Evolutionary conservation across 1,140 invertebrate species (phyloP).

Genomic region (Diploscapter pachys): DNA sequence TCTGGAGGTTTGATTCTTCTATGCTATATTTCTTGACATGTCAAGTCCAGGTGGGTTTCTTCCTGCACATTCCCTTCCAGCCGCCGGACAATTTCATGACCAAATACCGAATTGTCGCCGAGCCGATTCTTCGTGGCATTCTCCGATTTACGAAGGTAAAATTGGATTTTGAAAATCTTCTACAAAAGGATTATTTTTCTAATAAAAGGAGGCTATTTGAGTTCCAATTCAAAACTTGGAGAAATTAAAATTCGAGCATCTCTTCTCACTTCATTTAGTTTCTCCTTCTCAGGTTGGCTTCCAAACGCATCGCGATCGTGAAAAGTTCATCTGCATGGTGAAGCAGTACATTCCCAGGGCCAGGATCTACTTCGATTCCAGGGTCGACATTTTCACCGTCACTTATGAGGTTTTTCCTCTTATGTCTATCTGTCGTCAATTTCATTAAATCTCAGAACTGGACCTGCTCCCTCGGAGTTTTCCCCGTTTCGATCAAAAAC

Average conservation of each 20-base stretch:
- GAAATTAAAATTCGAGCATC: constrained; percentile 19
- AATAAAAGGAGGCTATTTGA: constrained; percentile 4
- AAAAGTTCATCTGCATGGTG: constrained; percentile 51
- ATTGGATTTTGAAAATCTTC: constrained; percentile 23
- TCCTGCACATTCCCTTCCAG: constrained; percentile 58
- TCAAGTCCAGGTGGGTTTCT: constrained; percentile 47
- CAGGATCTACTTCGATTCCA: constrained; percentile 39
- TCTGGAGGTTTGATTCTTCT: constrained; percentile 37
- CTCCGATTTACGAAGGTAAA: constrained; percentile 54
- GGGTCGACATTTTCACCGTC: constrained; percentile 51
- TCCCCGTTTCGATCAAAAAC: constrained; percentile 57
- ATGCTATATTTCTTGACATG: neutral
- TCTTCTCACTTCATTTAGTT: constrained; percentile 18
- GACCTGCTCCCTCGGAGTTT: constrained; percentile 57
- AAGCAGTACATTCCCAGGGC: constrained; percentile 47
- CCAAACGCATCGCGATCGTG: constrained; percentile 56
- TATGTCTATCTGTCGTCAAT: neutral
- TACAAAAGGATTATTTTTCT: neutral
- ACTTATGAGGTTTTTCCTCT: neutral
- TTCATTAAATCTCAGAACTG: constrained; percentile 54
- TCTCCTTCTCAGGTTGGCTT: constrained; percentile 48
- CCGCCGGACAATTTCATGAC: constrained; percentile 57
- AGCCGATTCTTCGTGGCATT: constrained; percentile 52
- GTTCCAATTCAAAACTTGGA: constrained; percentile 33
- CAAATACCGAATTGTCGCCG: constrained; percentile 46